Conservation (phyloP, 2,797 vertebrate genomes). For the Chanos chanos region DNA sequence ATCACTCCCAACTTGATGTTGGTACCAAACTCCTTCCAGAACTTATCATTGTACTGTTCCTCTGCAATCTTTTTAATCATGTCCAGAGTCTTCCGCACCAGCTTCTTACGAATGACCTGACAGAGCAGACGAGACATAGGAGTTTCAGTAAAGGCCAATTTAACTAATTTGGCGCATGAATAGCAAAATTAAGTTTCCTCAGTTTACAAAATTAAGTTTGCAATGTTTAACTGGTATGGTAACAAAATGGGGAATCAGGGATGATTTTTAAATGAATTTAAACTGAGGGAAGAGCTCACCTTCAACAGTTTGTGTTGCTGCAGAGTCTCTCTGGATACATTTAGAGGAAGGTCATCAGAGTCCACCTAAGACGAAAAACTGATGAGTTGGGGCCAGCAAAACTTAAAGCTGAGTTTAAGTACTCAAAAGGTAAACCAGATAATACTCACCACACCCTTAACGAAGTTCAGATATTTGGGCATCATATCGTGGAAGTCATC, state of each 20-base stretch:
- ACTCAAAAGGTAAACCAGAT: neutral
- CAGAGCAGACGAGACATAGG: neutral
- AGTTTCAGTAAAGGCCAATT: neutral
- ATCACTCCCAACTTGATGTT: conserved; percentile 98
- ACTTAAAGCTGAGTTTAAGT: neutral
- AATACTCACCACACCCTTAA: conserved; percentile 94
- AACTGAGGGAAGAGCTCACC: conserved; percentile 62
- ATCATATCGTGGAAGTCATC: conserved; percentile 99
- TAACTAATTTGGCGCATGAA: neutral
- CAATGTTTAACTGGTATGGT: too few relatives aligned
- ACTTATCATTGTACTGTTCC: conserved; percentile 93
- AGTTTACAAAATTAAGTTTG: too few relatives aligned
- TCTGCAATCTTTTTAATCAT: conserved; percentile 99
- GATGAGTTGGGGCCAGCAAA: neutral
- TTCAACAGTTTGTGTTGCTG: conserved; percentile 98
- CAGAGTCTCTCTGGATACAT: conserved; percentile 96
- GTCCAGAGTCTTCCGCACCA: conserved; percentile 96
- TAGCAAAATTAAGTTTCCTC: neutral
- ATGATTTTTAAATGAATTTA: too few relatives aligned
- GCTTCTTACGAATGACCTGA: conserved; percentile 97
- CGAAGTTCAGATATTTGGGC: conserved; percentile 97
- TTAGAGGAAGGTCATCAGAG: conserved; percentile 96
- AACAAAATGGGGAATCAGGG: too few relatives aligned
- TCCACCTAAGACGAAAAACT: conserved; percentile 77
- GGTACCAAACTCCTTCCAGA: conserved; percentile 99